A percentile compares a stretch with the other conserved stretches of the same genome.
These are phyloP conservation scores for Halcyon smyrnensis DNA, from an alignment of 2,797 vertebrate genomes.

Conservation along the genomic window DNA sequence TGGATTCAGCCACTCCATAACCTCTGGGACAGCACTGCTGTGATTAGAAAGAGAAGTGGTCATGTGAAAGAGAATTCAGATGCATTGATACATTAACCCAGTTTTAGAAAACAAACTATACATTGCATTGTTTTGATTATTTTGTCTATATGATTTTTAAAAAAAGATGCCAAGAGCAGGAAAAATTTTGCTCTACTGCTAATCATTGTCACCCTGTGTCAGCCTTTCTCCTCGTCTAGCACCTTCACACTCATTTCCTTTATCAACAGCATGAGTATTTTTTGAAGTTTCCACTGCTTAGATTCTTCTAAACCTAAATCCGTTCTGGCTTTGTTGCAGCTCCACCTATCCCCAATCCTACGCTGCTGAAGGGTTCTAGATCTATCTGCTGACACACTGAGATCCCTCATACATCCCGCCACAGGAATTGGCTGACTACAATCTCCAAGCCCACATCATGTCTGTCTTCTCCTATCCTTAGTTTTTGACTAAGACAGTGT, in stretches of 20 bases:
- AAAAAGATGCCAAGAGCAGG: not conserved
- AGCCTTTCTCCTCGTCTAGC: not conserved
- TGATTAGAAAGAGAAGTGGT: not conserved
- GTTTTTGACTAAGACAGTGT: not conserved
- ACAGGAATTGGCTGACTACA: not conserved
- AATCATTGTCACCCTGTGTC: not conserved
- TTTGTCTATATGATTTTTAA: not conserved
- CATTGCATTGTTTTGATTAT: not conserved
- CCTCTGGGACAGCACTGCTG: not conserved
- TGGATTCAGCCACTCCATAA: not conserved
- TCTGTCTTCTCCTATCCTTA: not conserved
- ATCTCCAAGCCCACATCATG: not conserved
- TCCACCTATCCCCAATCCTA: not conserved
- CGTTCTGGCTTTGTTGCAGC: not conserved
- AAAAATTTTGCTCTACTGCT: not conserved
- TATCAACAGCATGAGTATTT: not conserved
- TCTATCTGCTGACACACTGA: not conserved
- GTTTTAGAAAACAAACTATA: not conserved
- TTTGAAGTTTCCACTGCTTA: not conserved
- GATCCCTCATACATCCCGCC: not conserved
- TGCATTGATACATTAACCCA: not conserved
- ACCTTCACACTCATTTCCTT: rapidly evolving
- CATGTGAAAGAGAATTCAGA: not conserved
- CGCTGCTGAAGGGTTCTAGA: not conserved
- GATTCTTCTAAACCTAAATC: not conserved